Conservation (phyloP, 2,113 vertebrate species). For the Isurus oxyrinchus region DNA sequence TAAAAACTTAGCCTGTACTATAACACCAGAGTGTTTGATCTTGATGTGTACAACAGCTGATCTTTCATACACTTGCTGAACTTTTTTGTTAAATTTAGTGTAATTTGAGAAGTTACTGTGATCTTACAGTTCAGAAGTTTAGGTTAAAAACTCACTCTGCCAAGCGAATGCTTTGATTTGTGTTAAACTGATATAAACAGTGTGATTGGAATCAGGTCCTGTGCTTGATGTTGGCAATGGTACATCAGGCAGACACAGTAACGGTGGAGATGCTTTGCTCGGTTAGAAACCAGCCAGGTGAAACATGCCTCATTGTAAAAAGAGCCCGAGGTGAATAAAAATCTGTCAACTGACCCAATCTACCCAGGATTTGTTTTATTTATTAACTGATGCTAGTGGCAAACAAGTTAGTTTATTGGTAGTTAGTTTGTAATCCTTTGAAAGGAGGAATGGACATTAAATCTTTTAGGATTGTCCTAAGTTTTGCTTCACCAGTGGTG, state of each 20-base stretch:
- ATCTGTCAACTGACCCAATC: neutral
- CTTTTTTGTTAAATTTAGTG: too few relatives aligned
- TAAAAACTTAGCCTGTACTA: neutral
- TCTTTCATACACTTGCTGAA: too few relatives aligned
- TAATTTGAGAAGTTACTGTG: too few relatives aligned
- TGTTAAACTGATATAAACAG: too few relatives aligned
- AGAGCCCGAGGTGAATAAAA: too few relatives aligned
- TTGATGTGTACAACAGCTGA: too few relatives aligned
- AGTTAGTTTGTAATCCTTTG: neutral
- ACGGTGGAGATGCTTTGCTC: neutral
- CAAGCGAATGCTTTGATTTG: too few relatives aligned
- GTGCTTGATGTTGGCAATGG: too few relatives aligned
- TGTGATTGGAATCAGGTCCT: too few relatives aligned
- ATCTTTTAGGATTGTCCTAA: neutral
- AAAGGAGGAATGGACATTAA: neutral
- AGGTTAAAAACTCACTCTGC: too few relatives aligned
- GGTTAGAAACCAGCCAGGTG: neutral
- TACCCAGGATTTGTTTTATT: neutral
- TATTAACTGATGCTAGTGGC: neutral
- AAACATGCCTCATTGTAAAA: neutral
- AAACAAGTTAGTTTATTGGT: neutral
- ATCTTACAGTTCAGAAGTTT: too few relatives aligned
- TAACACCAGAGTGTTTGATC: neutral
- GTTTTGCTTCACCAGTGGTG: neutral
- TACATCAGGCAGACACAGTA: too few relatives aligned